These are phyloP conservation scores for Archips crataeganus DNA, from an alignment of 2,888 invertebrate genomes.

Conservation along the genomic window DNA sequence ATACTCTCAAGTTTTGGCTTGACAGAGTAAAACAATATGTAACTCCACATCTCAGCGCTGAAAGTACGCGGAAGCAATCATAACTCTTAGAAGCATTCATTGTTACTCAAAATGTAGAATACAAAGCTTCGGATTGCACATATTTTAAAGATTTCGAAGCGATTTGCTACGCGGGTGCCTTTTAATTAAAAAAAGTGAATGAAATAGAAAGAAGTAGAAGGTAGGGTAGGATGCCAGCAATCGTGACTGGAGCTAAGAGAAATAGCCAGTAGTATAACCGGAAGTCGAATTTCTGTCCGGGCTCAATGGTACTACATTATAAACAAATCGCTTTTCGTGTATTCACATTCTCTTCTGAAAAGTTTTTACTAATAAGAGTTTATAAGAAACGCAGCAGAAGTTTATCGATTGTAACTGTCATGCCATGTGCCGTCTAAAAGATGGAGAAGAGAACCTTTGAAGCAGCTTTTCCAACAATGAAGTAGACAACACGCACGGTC, in stretches of 20 bases:
- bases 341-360: slow-evolving; percentile 82
- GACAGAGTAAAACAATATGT: slow-evolving; percentile 61
- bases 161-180: slow-evolving; percentile 83
- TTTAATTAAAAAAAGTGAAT: slow-evolving; percentile 79
- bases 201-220: slow-evolving; percentile 81
- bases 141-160: slow-evolving; percentile 76
- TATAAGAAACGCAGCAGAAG: slow-evolving; percentile 85
- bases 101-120: slow-evolving; percentile 63
- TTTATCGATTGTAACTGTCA: slow-evolving; percentile 85
- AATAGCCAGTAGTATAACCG: slow-evolving; percentile 76
- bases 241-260: slow-evolving; percentile 80
- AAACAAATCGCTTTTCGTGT: slow-evolving; percentile 77
- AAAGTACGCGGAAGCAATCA: slow-evolving; percentile 78
- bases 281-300: slow-evolving; percentile 71
- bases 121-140: slow-evolving; percentile 80
- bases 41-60: slow-evolving; percentile 71
- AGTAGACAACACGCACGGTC: slow-evolving; percentile 85
- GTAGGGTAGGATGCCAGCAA: slow-evolving; percentile 78
- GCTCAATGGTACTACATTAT: slow-evolving; percentile 70
- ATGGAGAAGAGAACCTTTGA: slow-evolving; percentile 84
- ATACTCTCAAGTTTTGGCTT: slow-evolving; percentile 65
- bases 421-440: slow-evolving; percentile 86
- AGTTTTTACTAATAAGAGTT: slow-evolving; percentile 80
- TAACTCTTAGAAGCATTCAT: slow-evolving; percentile 74
- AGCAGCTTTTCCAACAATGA: slow-evolving; percentile 86